Base-by-base conservation (phyloP, 2,113 vertebrate genomes). In the Megalops atlanticus region DNA sequence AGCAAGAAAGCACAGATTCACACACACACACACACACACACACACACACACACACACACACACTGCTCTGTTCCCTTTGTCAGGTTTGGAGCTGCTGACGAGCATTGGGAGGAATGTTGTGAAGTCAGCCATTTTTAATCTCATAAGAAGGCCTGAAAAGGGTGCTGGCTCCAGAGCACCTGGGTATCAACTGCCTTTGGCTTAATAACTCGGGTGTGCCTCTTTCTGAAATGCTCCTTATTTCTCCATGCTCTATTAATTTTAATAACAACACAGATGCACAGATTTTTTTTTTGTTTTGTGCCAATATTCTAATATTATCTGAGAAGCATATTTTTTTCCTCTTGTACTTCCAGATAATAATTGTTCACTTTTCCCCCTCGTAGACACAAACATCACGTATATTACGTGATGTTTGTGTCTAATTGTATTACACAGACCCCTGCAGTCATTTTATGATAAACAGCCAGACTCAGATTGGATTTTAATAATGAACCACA, bases 111-210 rank as follows among this genome's bases (percentile, higher is more conserved):
- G 2, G 18, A 72, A 38, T 5, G 35, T 24, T 38, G 70, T 71
- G 27, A 71, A 71, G 27, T 36, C 69, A 71, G 69, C 70, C 35
- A 72, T 38, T 39, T 72, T 72, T 72, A 39, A 72, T 72, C 21
- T 18, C 70, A 16, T 35, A 18, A 72, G n/a, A 72, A 36, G 35
- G 15, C 38, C 38, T 38, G 15, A 18, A 72, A 36, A 72, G 70
- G 70, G 33, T 72, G 33, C 35, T 72, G 38, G 38, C 38, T 38
- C 18, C 21, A 39, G 33, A 36, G 38, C 70, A 72, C 35, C 70
- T 72, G 70, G 70, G 70, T 72, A 72, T 38, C 38, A 72, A 38
- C 15, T 38, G 70, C 70, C 70, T 72, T 39, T 72, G 70, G 70
- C 70, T 72, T 72, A 36, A 0, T 36, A 39, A 39, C 70, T 38